Evolutionary conservation across 2,113 vertebrate genomes (phyloP), one percentile per base, ranked within the genome.

Genomic region (Ciconia boyciana): DNA sequence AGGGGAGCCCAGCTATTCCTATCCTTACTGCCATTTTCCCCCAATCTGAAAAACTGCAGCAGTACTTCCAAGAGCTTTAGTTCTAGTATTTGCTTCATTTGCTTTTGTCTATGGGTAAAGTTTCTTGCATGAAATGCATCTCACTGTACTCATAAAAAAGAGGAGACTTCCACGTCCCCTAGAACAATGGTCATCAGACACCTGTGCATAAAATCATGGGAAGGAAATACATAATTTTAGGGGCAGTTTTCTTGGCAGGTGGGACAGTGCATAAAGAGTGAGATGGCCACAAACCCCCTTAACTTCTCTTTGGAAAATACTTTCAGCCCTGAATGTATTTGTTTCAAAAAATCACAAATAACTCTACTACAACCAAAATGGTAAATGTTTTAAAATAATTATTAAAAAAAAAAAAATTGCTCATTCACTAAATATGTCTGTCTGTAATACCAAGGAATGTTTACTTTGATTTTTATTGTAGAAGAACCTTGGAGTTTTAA

Each of bases 81-180:
- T 60, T 65, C 5, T 16, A 26, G 15, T 11, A 9, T 61, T 70
- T 58, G 6, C 16, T 79, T 83, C 34, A 76, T 16, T 62, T 89
- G 8, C 31, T 72, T 54, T 80, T 62, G 15, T 34, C 20, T 39
- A 8, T 8, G 15, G 5, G 5, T 46, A 15, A 41, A 77, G 16
- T 32, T 82, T 39, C 13, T 65, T 82, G 43, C 32, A 60, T 6
- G 9, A 89, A 79, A 70, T 21, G 4, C 7, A 54, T 9, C 20
- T 55, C 29, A 14, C 15, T 21, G 64, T n/a, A 55, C 15, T 61
- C 16, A 21, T 5, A 20, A 51, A 84, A 55, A 51, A 64, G 46
- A 29, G 26, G 46, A 28, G 0, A 22, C 0, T 43, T 55, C 21
- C 11, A 15, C 22, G 7, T 4, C 4, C 44, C 19, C 2, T 14